Base-by-base conservation (phyloP, 1,140 invertebrate species). In the Olivierus martensii region DNA sequence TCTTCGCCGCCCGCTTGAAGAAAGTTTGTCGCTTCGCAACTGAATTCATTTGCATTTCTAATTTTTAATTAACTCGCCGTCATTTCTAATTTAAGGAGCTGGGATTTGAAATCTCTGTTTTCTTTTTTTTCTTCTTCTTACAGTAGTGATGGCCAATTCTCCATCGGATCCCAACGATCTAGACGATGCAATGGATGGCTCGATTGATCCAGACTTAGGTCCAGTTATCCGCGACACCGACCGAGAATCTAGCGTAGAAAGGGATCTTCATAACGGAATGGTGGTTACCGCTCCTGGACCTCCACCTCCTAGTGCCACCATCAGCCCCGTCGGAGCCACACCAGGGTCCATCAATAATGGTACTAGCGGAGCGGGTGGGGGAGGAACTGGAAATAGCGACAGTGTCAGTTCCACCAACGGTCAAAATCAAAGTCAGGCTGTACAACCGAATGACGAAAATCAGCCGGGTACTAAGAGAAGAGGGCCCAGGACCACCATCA, bases 401-500 rank as follows among this genome's bases (percentile, higher is more conserved):
- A 44, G 49, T 35, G 38, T 45, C 28, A 39, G 46, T 28, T 41
- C 49, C 34, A 57, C 44, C 42, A 28, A 28, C 28, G 28, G 28
- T 28, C 28, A 28, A 28, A 49, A 48, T 39, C 37, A 36, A 38
- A 46, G 34, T 18, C 19, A 28, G 10, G 38, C 41, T 18, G 47
- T 21, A 28, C 46, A 28, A 14, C 47, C 81, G 61, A 87, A 86
- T 39, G 87, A 92, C 66, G 91, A 93, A 64, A 69, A 73, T 34
- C 83, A 85, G 18, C 59, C 60, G 53, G 87, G 86, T 1, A 87
- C 88, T 52, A 98, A 98, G 71, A 73, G 94, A 66, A 73, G 95
- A 48, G 94, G 95, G 0, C 95, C 95, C 5, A 76, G 95, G 55
- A 99, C 95, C 22, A 99, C 95, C 55, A 99, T 99, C 69, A 99